Evolutionary conservation across 2,797 vertebrate species (phyloP).

Genomic region (Echiichthys vipera): DNA sequence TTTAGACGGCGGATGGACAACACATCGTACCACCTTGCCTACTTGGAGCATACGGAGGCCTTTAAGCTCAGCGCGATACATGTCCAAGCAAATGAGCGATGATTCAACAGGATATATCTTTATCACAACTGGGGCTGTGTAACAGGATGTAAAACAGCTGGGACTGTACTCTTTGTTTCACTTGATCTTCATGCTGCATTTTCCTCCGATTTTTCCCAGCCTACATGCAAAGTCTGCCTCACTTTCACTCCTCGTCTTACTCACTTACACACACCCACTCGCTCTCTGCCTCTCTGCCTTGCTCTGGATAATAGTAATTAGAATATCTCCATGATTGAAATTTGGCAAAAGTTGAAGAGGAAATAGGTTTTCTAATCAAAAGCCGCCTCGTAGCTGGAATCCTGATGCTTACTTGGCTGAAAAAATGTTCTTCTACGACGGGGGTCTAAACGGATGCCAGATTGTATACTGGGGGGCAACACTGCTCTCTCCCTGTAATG

Average conservation of each 20-base stretch:
- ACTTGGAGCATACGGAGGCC: not conserved
- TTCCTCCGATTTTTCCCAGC: slow-evolving; percentile 15
- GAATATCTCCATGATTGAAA: slow-evolving; percentile 81
- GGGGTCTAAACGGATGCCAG: slow-evolving; percentile 59
- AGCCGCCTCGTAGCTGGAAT: slow-evolving; percentile 77
- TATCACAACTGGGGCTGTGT: slow-evolving; percentile 2
- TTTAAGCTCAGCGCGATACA: not conserved
- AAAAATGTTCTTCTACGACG: slow-evolving; percentile 63
- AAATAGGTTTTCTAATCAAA: slow-evolving; percentile 84
- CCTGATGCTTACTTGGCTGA: slow-evolving; percentile 73
- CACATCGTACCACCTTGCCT: not conserved
- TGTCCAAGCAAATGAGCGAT: slow-evolving; percentile 12
- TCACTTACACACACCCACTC: slow-evolving; percentile 51
- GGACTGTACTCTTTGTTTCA: slow-evolving; percentile 33
- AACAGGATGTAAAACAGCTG: slow-evolving; percentile 17
- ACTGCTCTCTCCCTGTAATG: slow-evolving; percentile 11
- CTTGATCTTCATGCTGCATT: slow-evolving; percentile 36
- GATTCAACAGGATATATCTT: slow-evolving; percentile 10
- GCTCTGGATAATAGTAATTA: slow-evolving; percentile 77
- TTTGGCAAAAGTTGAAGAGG: slow-evolving; percentile 81
- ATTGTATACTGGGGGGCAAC: slow-evolving; percentile 38
- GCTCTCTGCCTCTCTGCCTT: slow-evolving; percentile 40
- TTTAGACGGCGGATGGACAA: not conserved
- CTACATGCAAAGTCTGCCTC: slow-evolving; percentile 26
- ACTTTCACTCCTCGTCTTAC: slow-evolving; percentile 27